Evolutionary conservation across 2,888 invertebrate genomes (phyloP), one percentile per base, ranked within the genome.

Genomic region (Gonocerus acuteangulatus): DNA sequence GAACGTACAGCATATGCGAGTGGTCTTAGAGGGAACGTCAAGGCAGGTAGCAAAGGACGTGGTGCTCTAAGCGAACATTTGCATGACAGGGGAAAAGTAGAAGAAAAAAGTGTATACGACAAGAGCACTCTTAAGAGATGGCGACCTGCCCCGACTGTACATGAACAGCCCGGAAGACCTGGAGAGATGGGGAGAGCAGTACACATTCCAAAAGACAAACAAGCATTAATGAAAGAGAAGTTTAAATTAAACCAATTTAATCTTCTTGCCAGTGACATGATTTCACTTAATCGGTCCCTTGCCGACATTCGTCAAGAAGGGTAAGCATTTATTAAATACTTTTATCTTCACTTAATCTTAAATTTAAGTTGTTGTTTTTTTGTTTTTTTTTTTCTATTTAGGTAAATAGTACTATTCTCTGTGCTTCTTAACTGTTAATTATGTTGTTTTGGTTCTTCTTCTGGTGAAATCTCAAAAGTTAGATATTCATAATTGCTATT

Each of bases 231-330:
- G 82, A 86, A 94, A 76, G 94, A 95, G 71, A 89, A 92, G 74
- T 99, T 99, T 76, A 93, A 95, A 75, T 84, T 96, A 72, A 99
- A 99, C 78, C 97, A 99, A 79, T 99, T 99, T 78, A 99, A 99
- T 78, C 79, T 99, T 69, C 78, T 96, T 74, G 99, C 97, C 68
- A 95, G 95, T 74, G 96, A 99, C 75, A 88, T 92, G 85, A 95
- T 99, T 72, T 93, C 95, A 65, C 76, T 97, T 66, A 99, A 99
- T 78, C 81, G 99, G 71, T 93, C 94, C 6, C 80, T 99, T 61
- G 86, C 90, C 22, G 99, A 99, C 77, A 93, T 96, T 67, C 79
- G 97, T 72, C 83, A 95, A 73, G 87, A 88, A 67, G 90, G 90
- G 89, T 95, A 77, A 83, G 85, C 80, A 22, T 45, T 61, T 13